Evolutionary conservation across 2,797 vertebrate species (phyloP), one percentile per base, ranked within the genome.

Genomic region (Acanthis flammea): DNA sequence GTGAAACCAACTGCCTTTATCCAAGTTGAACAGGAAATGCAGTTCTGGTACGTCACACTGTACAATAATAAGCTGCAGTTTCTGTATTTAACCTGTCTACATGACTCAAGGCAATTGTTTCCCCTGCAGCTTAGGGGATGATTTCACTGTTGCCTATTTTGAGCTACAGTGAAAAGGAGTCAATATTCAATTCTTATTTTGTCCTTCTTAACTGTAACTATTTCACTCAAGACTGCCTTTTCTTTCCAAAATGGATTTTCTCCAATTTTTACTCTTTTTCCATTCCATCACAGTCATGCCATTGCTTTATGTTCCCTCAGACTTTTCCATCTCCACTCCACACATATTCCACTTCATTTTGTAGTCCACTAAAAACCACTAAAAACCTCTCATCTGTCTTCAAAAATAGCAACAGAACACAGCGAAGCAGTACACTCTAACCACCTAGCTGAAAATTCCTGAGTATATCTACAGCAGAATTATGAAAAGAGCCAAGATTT

Each of bases 1-100:
- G 16, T 85, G 82, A 91, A 95, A 86, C 28, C 50, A 76, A 73
- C 27, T 75, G 86, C 54, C 53, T 90, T 72, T 84, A 94, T 91
- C 89, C 84, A 92, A 87, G 61, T 1, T 90, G 78, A 92, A 77
- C 63, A 84, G 85, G 94, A 92, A 94, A 55, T 10, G 10, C 53
- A 92, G 77, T 76, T 92, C 73, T 88, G 80, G 62, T 62, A 72
- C 2, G 6, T 92, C 77, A 91, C 55, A 71, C 28, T 14, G 45
- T 14, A 90, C 57, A 83, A 74, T 17, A 95, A 74, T 25, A 67
- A 85, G 42, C 72, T 74, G 60, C 67, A 91, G 71, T 76, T 95
- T 87, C 84, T 89, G 65, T 87, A 85, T 95, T 92, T 83, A 94
- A 92, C 67, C 76, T 81, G 79, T 47, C 62, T 63, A 33, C 62